phyloP scores from a whole-genome alignment of 2,888 invertebrate genomes.

The Drosophila setosimentum region DNA sequence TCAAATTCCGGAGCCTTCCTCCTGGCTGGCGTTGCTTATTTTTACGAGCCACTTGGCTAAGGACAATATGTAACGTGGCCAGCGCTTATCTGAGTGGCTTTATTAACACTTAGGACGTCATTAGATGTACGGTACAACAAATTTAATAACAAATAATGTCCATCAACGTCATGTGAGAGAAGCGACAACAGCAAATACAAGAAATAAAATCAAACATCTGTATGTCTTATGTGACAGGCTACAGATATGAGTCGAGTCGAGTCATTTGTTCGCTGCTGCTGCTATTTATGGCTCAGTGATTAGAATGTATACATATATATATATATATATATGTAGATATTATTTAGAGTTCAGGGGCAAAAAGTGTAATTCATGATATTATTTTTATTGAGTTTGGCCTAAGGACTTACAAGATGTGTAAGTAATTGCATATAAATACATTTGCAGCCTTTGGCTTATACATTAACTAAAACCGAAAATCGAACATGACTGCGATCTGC shows the following conservation, averaged over 20 bases:
- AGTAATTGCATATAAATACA: background rate
- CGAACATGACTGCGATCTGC: background rate
- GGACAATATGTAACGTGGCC: background rate
- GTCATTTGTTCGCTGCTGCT: constrained; percentile 1
- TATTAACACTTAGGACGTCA: constrained; percentile 50
- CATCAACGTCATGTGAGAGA: constrained; percentile 45
- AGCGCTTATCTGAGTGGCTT: constrained; percentile 10
- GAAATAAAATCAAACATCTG: constrained; percentile 24
- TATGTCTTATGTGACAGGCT: constrained; percentile 37
- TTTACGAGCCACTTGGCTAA: constrained; percentile 8
- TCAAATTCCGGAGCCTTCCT: too few relatives aligned
- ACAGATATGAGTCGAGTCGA: constrained; percentile 36
- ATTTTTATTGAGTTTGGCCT: background rate
- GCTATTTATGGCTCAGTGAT: constrained; percentile 42
- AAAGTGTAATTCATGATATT: background rate
- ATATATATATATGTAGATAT: background rate
- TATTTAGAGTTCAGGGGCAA: background rate
- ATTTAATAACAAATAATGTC: constrained; percentile 66
- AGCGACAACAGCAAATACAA: constrained; percentile 4
- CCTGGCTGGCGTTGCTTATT: background rate
- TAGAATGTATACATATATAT: constrained; percentile 6
- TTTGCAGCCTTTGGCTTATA: background rate
- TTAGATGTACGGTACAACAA: constrained; percentile 37
- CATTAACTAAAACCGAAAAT: background rate
- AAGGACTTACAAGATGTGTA: background rate